phyloP scores from a whole-genome alignment of 2,113 vertebrate species.

The Drymodes brunneopygia region DNA sequence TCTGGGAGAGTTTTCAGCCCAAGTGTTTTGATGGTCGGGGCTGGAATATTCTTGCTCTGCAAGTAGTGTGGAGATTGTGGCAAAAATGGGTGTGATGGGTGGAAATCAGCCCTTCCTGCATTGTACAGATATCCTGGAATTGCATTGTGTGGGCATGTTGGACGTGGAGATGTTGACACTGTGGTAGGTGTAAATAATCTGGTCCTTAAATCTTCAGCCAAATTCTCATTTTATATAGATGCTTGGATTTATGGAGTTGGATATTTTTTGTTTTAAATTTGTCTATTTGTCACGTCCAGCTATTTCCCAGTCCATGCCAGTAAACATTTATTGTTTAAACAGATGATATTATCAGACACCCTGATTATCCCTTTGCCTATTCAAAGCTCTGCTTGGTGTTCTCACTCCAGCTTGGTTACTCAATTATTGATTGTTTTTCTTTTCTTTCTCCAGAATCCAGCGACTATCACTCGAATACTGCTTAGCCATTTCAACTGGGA shows the following conservation, averaged over 20 bases:
- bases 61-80: not conserved
- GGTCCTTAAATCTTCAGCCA: not conserved
- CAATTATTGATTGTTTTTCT: not conserved
- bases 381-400: not conserved
- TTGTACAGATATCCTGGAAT: not conserved
- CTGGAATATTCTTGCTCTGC: not conserved
- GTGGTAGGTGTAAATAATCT: not conserved
- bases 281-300: not conserved
- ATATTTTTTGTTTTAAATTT: not conserved
- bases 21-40: not conserved
- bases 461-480: slow-evolving; percentile 98
- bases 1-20: not conserved
- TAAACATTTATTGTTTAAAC: not conserved
- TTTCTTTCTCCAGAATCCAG: slow-evolving; percentile 85
- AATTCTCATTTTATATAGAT: not conserved
- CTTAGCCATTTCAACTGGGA: slow-evolving; percentile 99
- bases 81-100: not conserved
- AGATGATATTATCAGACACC: not conserved
- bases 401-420: not conserved
- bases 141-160: rapidly evolving
- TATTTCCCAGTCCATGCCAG: not conserved
- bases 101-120: not conserved
- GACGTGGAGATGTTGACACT: not conserved
- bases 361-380: not conserved
- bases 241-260: not conserved